Percentiles rank a stretch among this genome's conserved stretches.
Evolutionary conservation across 2,797 vertebrate genomes (phyloP).

Genomic region (Channallabes apus): DNA sequence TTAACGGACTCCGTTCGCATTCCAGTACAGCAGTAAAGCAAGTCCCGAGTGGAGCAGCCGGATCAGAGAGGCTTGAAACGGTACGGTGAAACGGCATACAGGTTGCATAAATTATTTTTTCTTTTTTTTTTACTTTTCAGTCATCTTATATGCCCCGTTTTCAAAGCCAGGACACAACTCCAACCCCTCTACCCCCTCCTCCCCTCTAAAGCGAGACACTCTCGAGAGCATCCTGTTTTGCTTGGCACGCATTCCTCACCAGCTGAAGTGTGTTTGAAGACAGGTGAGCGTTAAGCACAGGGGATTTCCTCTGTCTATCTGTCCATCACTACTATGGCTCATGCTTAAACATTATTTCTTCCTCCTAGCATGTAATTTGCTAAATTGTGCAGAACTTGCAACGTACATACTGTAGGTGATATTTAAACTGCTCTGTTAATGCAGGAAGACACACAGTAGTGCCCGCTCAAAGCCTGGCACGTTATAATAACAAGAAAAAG

Average conservation of each 20-base stretch:
- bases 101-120: background rate
- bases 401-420: constrained; percentile 52
- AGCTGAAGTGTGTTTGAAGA: constrained; percentile 70
- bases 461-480: constrained; percentile 39
- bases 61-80: constrained; percentile 9
- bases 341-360: constrained; percentile 71
- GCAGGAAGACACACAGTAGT: constrained; percentile 50
- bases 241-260: constrained; percentile 68
- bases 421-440: constrained; percentile 61
- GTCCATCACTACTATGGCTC: constrained; percentile 54
- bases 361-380: constrained; percentile 66
- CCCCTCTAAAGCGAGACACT: constrained; percentile 22
- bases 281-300: constrained; percentile 67
- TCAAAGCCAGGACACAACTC: constrained; percentile 36
- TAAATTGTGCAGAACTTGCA: constrained; percentile 58
- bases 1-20: constrained; percentile 61
- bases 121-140: background rate
- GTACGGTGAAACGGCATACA: background rate
- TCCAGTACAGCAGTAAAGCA: constrained; percentile 34
- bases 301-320: constrained; percentile 52
- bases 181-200: too few species aligned
- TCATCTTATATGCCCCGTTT: constrained; percentile 29
- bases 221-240: constrained; percentile 70
- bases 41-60: constrained; percentile 18
- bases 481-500: constrained; percentile 23